Evolutionary conservation across 2,797 vertebrate genomes (phyloP), one percentile per base, ranked within the genome.

Genomic region (Thalassophryne amazonica): DNA sequence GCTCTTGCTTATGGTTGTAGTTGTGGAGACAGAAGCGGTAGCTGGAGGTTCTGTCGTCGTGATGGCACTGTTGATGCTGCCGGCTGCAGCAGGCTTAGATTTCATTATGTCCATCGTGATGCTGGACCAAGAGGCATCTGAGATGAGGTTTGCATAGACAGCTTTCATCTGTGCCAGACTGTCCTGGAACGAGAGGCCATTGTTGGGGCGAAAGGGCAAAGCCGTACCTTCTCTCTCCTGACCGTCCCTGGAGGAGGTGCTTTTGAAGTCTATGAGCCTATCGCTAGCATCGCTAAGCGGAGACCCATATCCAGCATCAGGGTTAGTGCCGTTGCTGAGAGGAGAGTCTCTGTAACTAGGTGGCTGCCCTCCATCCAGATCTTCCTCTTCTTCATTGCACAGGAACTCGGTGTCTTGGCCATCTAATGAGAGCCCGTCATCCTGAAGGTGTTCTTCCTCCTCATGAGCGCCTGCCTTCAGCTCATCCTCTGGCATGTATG

Each of bases 101-200:
- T 90, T 91, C 85, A 92, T 92, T 56, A 93, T 89, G 83, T 97
- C 95, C 92, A 96, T 89, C 47, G 94, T 92, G 68, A 99, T 89
- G 90, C 92, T 94, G 67, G 97, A 96, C 97, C 97, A 99, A 89
- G 94, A 98, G 86, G 95, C 93, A 80, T 98, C 95, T 9, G 97
- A 98, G 83, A 99, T 93, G 69, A 99, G 89, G 88, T 98, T 98
- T 84, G 97, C 94, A 86, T 98, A 99, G 85, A 97, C 95, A 14
- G 96, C 96, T 90, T 98, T 99, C 92, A 98, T 99, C 84, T 98
- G 94, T 22, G 96, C 94, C 92, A 99, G 87, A 87, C 97, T 98
- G 82, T 99, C 95, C 88, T 97, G 95, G 69, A 96, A 93, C 68
- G 95, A 95, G 49, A 94, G 90, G 77, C 91, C 80, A 63, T 88